Conservation (phyloP, 2,888 invertebrate species). For the Ernsta delagoae region DNA sequence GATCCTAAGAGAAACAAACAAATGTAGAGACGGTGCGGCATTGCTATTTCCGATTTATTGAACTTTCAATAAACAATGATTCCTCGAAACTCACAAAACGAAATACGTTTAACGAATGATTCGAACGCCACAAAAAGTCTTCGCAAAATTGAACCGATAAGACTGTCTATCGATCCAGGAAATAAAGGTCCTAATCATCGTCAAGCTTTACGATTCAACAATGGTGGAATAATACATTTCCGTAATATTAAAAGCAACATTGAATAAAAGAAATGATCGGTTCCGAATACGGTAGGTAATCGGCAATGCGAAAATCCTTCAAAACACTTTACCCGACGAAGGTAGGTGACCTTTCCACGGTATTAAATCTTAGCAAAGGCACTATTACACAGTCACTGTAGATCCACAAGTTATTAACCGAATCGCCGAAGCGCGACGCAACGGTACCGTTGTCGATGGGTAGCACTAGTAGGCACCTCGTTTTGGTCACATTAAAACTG, state of each 20-base stretch:
- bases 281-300: slow-evolving; percentile 25
- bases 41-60: slow-evolving; percentile 32
- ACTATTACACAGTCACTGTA: slow-evolving; percentile 73
- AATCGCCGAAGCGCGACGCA: slow-evolving; percentile 77
- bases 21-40: slow-evolving; percentile 7
- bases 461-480: slow-evolving; percentile 49
- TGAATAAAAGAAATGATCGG: not conserved
- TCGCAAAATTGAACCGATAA: slow-evolving; percentile 21
- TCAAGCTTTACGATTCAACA: slow-evolving; percentile 3
- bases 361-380: slow-evolving; percentile 76
- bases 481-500: slow-evolving; percentile 55
- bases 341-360: slow-evolving; percentile 80
- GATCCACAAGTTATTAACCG: slow-evolving; percentile 78
- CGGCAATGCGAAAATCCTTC: slow-evolving; percentile 42
- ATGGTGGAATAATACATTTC: not conserved
- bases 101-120: slow-evolving; percentile 39
- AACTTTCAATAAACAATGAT: slow-evolving; percentile 40
- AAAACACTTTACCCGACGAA: slow-evolving; percentile 62
- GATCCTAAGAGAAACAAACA: slow-evolving; percentile 29
- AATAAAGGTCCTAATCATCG: slow-evolving; percentile 1
- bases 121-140: slow-evolving; percentile 35
- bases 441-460: slow-evolving; percentile 68
- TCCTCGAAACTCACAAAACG: slow-evolving; percentile 40
- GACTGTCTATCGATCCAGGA: slow-evolving; percentile 24
- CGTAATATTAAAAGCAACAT: not conserved